Percentiles rank a stretch among this genome's conserved stretches.
These are phyloP conservation scores for Dicyrtoma fusca DNA, from an alignment of 2,888 invertebrate genomes.

Conservation along the genomic window DNA sequence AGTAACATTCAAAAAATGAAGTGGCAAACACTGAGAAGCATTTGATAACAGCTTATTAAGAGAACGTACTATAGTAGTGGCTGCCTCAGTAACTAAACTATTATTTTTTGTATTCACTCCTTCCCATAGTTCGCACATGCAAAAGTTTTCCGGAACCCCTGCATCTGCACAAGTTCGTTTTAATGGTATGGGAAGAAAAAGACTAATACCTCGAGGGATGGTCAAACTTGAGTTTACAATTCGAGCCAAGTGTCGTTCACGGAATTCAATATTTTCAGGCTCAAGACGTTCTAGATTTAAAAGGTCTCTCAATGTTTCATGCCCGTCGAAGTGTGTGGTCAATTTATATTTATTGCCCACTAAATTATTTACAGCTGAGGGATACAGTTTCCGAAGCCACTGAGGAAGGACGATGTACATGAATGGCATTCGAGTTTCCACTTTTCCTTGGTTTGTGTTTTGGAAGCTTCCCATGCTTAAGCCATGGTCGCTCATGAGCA, in stretches of 20 bases:
- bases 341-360: constrained; percentile 32
- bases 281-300: constrained; percentile 22
- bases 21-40: too few species aligned
- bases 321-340: constrained; percentile 47
- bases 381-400: constrained; percentile 70
- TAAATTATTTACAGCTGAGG: constrained; percentile 57
- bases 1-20: too few species aligned
- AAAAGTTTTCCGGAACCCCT: too few species aligned
- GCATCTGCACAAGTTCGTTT: too few species aligned
- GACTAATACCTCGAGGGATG: too few species aligned
- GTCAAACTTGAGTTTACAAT: too few species aligned
- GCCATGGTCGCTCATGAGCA: constrained; percentile 85
- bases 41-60: too few species aligned
- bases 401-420: constrained; percentile 73
- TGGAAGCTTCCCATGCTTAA: constrained; percentile 83
- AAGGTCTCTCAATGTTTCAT: constrained; percentile 46
- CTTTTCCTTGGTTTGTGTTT: constrained; percentile 72
- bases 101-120: too few species aligned
- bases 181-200: too few species aligned
- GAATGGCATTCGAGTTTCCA: constrained; percentile 86
- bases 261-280: not conserved
- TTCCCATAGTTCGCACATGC: too few species aligned
- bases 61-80: too few species aligned
- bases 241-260: not conserved
- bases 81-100: too few species aligned